phyloP scores from a whole-genome alignment of 2,797 vertebrate species.

The Acanthurus leucopareius region DNA sequence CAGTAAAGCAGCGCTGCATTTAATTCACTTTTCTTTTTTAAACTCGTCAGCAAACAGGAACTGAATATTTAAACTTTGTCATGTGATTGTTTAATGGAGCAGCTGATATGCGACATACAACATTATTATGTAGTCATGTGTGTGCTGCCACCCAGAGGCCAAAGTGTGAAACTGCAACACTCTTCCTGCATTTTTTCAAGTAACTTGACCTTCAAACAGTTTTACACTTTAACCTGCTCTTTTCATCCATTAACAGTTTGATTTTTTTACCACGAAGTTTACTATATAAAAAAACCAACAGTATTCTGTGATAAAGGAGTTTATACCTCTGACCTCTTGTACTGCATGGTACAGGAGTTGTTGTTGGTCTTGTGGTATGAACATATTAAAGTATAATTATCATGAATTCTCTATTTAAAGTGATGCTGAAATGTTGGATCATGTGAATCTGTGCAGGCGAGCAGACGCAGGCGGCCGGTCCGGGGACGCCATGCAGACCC shows the following conservation, averaged over 20 bases:
- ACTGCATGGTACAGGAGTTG: not conserved
- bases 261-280: too few species aligned
- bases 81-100: not conserved
- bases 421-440: not conserved
- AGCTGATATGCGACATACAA: not conserved
- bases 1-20: too few species aligned
- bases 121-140: not conserved
- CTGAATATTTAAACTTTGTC: too few species aligned
- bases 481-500: constrained; percentile 21
- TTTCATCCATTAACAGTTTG: not conserved
- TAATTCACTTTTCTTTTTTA: too few species aligned
- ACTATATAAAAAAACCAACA: too few species aligned
- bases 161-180: not conserved
- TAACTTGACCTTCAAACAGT: too few species aligned
- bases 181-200: too few species aligned
- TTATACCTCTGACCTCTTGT: too few species aligned
- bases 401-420: not conserved
- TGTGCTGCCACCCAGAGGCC: constrained; percentile 15
- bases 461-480: not conserved
- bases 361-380: not conserved
- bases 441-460: constrained; percentile 54
- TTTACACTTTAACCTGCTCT: too few species aligned
- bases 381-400: too few species aligned
- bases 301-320: too few species aligned
- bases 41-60: too few species aligned